Base-by-base conservation (phyloP, 2,797 vertebrate species). In the Sebastiscus tertius region DNA sequence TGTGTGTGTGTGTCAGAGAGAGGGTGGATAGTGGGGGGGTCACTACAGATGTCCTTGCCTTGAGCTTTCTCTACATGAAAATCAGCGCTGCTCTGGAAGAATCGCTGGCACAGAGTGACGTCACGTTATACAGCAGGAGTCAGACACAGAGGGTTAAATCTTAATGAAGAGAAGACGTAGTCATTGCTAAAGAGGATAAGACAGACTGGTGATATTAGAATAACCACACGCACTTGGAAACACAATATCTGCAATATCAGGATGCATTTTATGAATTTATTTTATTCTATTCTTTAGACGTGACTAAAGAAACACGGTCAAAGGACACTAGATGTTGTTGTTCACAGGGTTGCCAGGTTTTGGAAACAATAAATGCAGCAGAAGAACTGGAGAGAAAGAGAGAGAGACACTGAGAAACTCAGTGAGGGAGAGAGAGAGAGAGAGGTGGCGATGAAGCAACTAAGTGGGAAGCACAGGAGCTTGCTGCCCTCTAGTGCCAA, bases 401-500 rank as follows among this genome's bases (percentile, higher is more conserved):
- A 77, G 31, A 61, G 9, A 69, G 33, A 68, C 42, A 18, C 16
- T 46, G 6, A 1, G 16, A 67, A 29, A 36, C 33, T 39, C 22
- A n/a, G 6, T 16, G 29, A 54, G 11, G 56, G 49, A 31, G 26
- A 24, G 67, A 11, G 26, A 39, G 31, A 42, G 56, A 31, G 52
- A 42, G 31, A 31, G 22, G 4, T 8, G 27, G 36, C 0, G 10
- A 6, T 58, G 31, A 31, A 36, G 10, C 22, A n/a, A 20, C 8
- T 12, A 8, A 13, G 34, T 16, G 54, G 80, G 77, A 91, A 84
- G 39, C 26, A 72, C 65, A 83, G 76, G 77, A 75, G 64, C 64
- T 24, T 95, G 93, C 90, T 94, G 92, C 93, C 92, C 92, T 93
- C 95, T 95, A 93, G 93, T 94, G 94, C 27, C 76, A 33, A 66